phyloP scores from a whole-genome alignment of 2,888 invertebrate species.

The Oscheius sp. region DNA sequence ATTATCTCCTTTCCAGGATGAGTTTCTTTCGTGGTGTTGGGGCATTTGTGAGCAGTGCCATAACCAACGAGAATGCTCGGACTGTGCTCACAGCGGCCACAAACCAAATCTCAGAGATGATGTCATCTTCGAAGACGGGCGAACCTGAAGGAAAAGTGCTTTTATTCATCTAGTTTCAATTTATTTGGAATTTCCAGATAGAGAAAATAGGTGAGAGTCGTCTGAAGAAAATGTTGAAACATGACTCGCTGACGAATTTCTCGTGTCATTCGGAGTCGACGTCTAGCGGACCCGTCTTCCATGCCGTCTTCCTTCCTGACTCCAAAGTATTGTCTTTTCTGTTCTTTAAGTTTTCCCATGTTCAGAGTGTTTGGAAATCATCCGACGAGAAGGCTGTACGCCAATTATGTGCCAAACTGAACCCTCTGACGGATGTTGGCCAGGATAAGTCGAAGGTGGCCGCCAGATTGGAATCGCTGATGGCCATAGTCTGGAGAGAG shows the following conservation, averaged over 20 bases:
- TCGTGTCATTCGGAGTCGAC: slow-evolving; percentile 38
- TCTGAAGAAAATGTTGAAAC: slow-evolving; percentile 39
- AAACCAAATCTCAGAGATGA: slow-evolving; percentile 19
- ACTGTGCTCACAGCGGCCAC: slow-evolving; percentile 30
- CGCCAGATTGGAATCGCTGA: slow-evolving; percentile 21
- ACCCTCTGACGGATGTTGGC: slow-evolving; percentile 28
- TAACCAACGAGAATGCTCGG: slow-evolving; percentile 31
- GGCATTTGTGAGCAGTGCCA: slow-evolving; percentile 20
- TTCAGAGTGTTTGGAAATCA: slow-evolving; percentile 34
- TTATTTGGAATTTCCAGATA: slow-evolving; percentile 18
- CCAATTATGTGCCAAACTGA: slow-evolving; percentile 34
- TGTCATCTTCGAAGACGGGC: slow-evolving; percentile 5
- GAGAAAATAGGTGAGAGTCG: slow-evolving; percentile 30
- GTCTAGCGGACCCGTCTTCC: slow-evolving; percentile 26
- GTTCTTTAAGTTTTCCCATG: neutral
- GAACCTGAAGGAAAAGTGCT: neutral
- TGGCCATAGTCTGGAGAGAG: slow-evolving; percentile 32
- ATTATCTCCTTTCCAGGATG: slow-evolving; percentile 12
- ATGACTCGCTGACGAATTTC: slow-evolving; percentile 28
- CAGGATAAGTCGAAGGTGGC: slow-evolving; percentile 20
- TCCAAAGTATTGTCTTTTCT: slow-evolving; percentile 24
- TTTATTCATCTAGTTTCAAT: neutral
- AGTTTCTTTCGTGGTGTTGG: slow-evolving; percentile 23
- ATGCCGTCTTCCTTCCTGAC: slow-evolving; percentile 36
- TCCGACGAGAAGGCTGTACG: slow-evolving; percentile 36